phyloP scores from a whole-genome alignment of 2,797 vertebrate species.

The Melanotaenia boesemani region DNA sequence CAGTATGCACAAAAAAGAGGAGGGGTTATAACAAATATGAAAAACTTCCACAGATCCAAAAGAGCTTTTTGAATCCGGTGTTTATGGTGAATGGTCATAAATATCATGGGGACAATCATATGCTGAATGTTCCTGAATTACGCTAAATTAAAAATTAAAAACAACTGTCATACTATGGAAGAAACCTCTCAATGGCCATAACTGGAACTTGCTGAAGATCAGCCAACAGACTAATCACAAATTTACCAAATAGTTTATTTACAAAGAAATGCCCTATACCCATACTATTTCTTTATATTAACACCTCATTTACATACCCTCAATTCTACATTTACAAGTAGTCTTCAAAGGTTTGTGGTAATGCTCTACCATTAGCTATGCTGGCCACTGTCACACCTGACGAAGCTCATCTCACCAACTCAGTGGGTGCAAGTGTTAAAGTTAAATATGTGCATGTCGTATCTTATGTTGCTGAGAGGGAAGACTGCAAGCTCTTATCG shows the following conservation, averaged over 20 bases:
- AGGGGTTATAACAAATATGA: too few species aligned
- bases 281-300: neutral
- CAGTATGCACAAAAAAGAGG: too few species aligned
- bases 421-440: slow-evolving; percentile 32
- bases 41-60: too few species aligned
- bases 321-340: slow-evolving; percentile 30
- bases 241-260: neutral
- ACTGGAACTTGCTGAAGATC: too few species aligned
- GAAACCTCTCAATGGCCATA: too few species aligned
- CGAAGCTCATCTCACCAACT: slow-evolving; percentile 1
- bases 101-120: too few species aligned
- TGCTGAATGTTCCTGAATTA: too few species aligned
- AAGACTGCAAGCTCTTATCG: slow-evolving; percentile 57
- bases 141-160: too few species aligned
- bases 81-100: too few species aligned
- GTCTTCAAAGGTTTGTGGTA: slow-evolving; percentile 8
- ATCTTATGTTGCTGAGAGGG: slow-evolving; percentile 32
- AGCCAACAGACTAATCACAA: too few species aligned
- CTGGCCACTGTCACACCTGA: slow-evolving; percentile 19
- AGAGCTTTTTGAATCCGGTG: too few species aligned
- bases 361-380: slow-evolving; percentile 12
- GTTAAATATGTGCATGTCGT: slow-evolving; percentile 41
- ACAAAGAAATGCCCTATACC: neutral
- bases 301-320: neutral
- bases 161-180: too few species aligned